These are phyloP conservation scores for Brachypodius melanocephalos DNA, from an alignment of 2,113 vertebrate species.

Conservation along the genomic window DNA sequence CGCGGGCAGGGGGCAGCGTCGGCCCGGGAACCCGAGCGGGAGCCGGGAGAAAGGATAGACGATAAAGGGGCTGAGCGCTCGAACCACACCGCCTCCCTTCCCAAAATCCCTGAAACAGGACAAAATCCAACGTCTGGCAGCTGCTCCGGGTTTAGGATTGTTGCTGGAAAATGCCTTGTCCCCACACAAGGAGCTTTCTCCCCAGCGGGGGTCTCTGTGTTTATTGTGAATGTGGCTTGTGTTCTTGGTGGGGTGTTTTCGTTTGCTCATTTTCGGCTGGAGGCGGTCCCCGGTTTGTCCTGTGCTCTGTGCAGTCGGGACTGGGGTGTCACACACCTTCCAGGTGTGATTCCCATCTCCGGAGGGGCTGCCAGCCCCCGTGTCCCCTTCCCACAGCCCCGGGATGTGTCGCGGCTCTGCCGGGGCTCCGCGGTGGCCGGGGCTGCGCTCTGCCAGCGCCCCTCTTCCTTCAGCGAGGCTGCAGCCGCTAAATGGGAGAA, in stretches of 20 bases:
- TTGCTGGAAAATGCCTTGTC: rapidly evolving
- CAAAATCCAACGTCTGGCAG: rapidly evolving
- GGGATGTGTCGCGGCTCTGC: rapidly evolving
- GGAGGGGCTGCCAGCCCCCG: rapidly evolving
- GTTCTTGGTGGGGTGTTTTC: rapidly evolving
- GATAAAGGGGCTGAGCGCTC: too few relatives aligned
- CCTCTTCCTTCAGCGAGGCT: background rate
- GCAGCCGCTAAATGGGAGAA: rapidly evolving
- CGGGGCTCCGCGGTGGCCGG: rapidly evolving
- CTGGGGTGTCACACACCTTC: rapidly evolving
- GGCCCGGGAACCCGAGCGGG: background rate
- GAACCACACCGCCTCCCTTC: rapidly evolving
- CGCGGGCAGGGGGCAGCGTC: background rate
- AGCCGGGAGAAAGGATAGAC: background rate
- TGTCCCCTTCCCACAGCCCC: rapidly evolving
- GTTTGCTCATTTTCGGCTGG: background rate
- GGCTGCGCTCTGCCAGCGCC: background rate
- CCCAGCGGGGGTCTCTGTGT: rapidly evolving
- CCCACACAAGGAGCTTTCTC: background rate
- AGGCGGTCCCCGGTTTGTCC: rapidly evolving
- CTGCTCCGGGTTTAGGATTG: rapidly evolving
- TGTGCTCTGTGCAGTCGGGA: background rate
- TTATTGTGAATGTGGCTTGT: background rate
- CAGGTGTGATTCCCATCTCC: rapidly evolving
- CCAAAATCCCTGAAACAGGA: background rate